Evolutionary conservation across 2,113 vertebrate species (phyloP), one percentile per base, ranked within the genome.

Genomic region (Onychorhynchus coronatus): DNA sequence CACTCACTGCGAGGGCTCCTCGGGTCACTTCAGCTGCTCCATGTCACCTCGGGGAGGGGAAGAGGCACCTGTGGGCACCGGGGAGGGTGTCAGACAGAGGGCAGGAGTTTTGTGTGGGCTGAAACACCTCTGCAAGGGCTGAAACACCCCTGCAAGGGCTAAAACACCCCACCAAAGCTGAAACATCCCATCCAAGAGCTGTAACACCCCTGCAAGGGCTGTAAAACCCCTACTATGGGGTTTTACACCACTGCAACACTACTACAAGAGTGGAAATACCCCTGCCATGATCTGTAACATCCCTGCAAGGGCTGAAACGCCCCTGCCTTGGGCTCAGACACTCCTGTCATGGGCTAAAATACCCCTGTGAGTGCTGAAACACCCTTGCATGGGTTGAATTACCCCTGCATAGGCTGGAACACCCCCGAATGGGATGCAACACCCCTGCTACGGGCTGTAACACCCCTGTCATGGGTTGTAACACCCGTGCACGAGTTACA

Each of bases 21-120:
- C 2, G 4, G 65, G 84, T 97, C 95, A 96, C 95, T 97, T 81
- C 93, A 91, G 95, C 91, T 63, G 91, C 91, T 96, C 89, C 96
- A 97, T 95, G 87, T 55, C 91, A 71, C 89, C 46, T 66, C 8
- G 3, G 89, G 91, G 63, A 58, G 82, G 78, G 70, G 74, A 92
- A 88, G 73, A 81, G 77, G 82, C 73, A 77, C 96, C 95, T 97
- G 91, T 4, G 73, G 91, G 6, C 63, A 67, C 3, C 22, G 0
- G 33, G 50, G 67, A 49, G n/a, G 47, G 35, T 13, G 1, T 93
- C 66, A 82, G 66, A 22, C 0, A 0, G 7, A 3, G 44, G 59
- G 27, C 9, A 53, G 56, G 56, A 50, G 22, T 31, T 24, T 39
- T 9, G 41, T 20, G 17, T 1, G 7, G 12, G 30, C 15, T 87